Evolutionary conservation across 2,113 vertebrate species (phyloP).

Genomic region (Syngnathus scovelli): DNA sequence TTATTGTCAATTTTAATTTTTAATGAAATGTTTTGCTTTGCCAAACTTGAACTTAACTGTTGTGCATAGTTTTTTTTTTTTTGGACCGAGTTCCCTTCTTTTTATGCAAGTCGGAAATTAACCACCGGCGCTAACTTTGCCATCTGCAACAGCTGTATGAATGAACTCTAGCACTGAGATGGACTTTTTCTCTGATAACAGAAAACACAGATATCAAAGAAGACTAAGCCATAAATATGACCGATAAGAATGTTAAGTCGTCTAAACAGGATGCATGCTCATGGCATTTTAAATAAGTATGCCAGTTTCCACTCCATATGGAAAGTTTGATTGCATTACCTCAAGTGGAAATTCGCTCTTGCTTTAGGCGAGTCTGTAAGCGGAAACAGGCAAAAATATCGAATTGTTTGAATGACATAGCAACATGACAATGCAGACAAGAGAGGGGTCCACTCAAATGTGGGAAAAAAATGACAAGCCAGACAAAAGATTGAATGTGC

Average conservation of each 20-base stretch:
- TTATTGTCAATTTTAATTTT: not conserved
- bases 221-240: conserved; percentile 5
- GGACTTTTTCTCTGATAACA: conserved; percentile 19
- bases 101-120: not conserved
- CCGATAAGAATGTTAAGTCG: conserved; percentile 25
- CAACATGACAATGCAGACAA: not conserved
- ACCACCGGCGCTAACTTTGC: not conserved
- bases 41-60: not conserved
- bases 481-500: conserved; percentile 3
- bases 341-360: not conserved
- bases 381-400: not conserved
- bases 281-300: conserved; percentile 7
- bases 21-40: not conserved
- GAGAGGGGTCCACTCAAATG: not conserved
- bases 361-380: not conserved
- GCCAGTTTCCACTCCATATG: not conserved
- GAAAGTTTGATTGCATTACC: not conserved
- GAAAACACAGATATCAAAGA: conserved; percentile 11
- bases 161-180: conserved; percentile 15
- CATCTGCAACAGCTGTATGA: conserved; percentile 17
- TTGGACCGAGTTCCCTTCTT: not conserved
- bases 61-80: not conserved
- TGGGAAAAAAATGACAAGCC: not conserved
- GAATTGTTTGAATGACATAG: not conserved
- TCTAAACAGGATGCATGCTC: conserved; percentile 2